Conservation (phyloP, 2,113 vertebrate genomes). For the Craseonycteris thonglongyai region DNA sequence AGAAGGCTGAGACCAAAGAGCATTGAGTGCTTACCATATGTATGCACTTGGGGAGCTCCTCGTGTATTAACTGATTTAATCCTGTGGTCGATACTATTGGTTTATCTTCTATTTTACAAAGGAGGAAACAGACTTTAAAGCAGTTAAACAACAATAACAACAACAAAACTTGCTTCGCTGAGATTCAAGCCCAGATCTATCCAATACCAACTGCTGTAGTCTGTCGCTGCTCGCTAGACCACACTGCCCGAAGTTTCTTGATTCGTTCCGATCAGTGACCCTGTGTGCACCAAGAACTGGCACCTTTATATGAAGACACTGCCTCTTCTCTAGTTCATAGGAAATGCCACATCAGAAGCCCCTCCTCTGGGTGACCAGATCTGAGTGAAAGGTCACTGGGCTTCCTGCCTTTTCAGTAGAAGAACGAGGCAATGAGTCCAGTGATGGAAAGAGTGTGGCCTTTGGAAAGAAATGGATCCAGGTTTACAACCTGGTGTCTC, state of each 20-base stretch:
- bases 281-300: neutral
- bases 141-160: too few species aligned
- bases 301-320: neutral
- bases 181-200: neutral
- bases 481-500: neutral
- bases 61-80: neutral
- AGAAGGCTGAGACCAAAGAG: neutral
- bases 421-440: neutral
- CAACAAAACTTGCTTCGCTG: neutral
- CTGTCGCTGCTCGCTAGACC: neutral
- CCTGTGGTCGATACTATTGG: neutral
- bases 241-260: neutral
- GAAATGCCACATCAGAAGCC: neutral
- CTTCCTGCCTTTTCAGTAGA: neutral
- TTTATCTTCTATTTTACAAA: neutral
- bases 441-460: neutral
- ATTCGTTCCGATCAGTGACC: neutral
- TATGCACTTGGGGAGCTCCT: neutral
- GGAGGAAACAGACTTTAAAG: neutral
- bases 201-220: neutral
- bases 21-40: neutral
- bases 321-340: neutral
- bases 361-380: neutral
- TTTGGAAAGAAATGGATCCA: neutral
- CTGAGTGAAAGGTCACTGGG: neutral